A percentile compares a stretch with the other conserved stretches of the same genome.
These are phyloP conservation scores for Potorous gilbertii DNA, from an alignment of 2,797 vertebrate genomes.

Conservation along the genomic window DNA sequence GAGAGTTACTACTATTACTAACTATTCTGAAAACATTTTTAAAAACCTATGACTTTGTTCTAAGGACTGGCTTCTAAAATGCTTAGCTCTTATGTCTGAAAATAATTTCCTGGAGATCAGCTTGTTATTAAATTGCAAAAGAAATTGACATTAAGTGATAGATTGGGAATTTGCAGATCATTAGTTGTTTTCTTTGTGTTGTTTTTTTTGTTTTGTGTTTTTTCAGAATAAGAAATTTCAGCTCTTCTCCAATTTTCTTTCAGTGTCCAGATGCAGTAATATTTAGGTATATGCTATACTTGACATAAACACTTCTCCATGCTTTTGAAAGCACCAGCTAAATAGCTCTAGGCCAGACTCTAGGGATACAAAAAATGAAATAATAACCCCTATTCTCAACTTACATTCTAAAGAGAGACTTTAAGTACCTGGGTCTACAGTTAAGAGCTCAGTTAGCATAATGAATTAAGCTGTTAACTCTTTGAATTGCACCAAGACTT, in stretches of 20 bases:
- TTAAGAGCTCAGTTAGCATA: not conserved
- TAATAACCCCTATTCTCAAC: not conserved
- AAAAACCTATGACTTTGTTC: not conserved
- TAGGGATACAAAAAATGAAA: not conserved
- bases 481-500: not conserved
- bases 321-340: not conserved
- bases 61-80: not conserved
- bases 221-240: not conserved
- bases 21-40: not conserved
- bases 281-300: not conserved
- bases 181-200: not conserved
- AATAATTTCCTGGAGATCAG: not conserved
- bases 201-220: constrained; percentile 4
- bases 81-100: not conserved
- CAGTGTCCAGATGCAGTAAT: not conserved
- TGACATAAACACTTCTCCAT: not conserved
- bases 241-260: not conserved
- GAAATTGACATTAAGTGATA: not conserved
- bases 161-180: not conserved
- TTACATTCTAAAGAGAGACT: not conserved
- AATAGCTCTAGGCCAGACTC: not conserved
- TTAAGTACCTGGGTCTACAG: not conserved
- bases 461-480: not conserved
- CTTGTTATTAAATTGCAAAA: not conserved
- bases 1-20: not conserved